Base-by-base conservation (phyloP, 2,797 vertebrate genomes). In the Emydoidea blandingii region DNA sequence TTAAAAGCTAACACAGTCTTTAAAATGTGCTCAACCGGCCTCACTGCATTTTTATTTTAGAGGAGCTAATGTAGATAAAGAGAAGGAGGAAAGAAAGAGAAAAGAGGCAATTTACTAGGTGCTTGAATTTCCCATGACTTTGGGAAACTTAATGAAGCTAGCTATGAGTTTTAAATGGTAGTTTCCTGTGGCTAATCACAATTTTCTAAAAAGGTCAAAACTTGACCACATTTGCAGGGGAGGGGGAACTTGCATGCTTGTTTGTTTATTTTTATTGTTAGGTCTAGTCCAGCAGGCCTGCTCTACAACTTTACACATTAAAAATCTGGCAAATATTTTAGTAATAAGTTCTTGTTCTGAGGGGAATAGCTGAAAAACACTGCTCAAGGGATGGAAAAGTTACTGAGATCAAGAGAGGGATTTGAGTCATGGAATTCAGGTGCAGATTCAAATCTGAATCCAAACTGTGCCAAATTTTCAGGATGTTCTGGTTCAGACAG, bases 121-220 rank as follows among this genome's bases (percentile, higher is more conserved):
- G 74, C 65, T 84, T 86, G 85, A 50, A 65, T 92, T 92, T 95
- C 72, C 56, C 56, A 41, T 93, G 85, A 92, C 68, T 81, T 88
- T 72, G 57, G 18, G 2, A 5, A 37, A 3, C 65, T 86, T 86
- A 56, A 44, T 80, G 62, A 84, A 92, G 88, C 14, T 57, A 16
- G 65, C 54, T 95, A 31, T 34, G 31, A 81, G 79, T 91, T 87
- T 79, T 78, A 87, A 31, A 85, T 8, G 1, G 1, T 50, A 59
- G 91, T 25, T 41, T 94, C 8, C 86, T 91, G 68, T 4, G 74
- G 5, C 18, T 92, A 68, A 56, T 89, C 74, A 79, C 15, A 81
- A 68, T 82, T 65, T 10, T 34, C 82, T 6, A 27, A 93, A 93
- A 97, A 95, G 37, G 15, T 83, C 83, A 92, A 89, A 95, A 81